Evolutionary conservation across 2,113 vertebrate genomes (phyloP).

Genomic region (Labeo catla): DNA sequence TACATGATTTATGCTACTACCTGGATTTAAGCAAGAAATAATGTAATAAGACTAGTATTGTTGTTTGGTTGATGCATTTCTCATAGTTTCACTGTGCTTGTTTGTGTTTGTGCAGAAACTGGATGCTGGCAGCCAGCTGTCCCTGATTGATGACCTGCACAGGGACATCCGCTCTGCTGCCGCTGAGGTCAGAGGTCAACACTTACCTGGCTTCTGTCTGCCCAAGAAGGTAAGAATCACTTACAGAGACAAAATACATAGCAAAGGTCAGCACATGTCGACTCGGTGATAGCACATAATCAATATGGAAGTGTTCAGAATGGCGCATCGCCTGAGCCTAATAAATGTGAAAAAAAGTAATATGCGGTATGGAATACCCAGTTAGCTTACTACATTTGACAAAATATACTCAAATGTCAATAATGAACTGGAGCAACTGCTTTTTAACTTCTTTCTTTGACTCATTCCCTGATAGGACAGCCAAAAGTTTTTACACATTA

Average conservation of each 20-base stretch:
- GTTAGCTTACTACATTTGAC: background rate
- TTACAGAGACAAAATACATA: background rate
- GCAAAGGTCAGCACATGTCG: background rate
- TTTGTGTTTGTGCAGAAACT: slow-evolving; percentile 80
- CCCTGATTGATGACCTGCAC: slow-evolving; percentile 94
- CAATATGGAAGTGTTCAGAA: background rate
- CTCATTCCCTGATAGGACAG: too few species aligned
- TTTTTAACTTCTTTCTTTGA: too few species aligned
- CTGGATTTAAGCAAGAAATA: background rate
- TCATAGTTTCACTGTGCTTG: background rate
- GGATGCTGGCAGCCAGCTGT: slow-evolving; percentile 93
- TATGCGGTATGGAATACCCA: background rate
- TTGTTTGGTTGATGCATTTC: background rate
- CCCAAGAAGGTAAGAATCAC: slow-evolving; percentile 88
- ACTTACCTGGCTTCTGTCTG: slow-evolving; percentile 95
- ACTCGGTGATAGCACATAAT: background rate
- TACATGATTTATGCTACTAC: background rate
- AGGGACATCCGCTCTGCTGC: slow-evolving; percentile 88
- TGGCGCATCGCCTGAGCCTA: background rate
- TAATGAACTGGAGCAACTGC: too few species aligned
- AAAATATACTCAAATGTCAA: background rate
- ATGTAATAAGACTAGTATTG: background rate
- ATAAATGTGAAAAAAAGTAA: background rate
- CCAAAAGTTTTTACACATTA: too few species aligned
- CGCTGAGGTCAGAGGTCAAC: slow-evolving; percentile 87